Evolutionary conservation across 2,113 vertebrate genomes (phyloP), one percentile per base, ranked within the genome.

Genomic region (Rhabdomys dilectus): DNA sequence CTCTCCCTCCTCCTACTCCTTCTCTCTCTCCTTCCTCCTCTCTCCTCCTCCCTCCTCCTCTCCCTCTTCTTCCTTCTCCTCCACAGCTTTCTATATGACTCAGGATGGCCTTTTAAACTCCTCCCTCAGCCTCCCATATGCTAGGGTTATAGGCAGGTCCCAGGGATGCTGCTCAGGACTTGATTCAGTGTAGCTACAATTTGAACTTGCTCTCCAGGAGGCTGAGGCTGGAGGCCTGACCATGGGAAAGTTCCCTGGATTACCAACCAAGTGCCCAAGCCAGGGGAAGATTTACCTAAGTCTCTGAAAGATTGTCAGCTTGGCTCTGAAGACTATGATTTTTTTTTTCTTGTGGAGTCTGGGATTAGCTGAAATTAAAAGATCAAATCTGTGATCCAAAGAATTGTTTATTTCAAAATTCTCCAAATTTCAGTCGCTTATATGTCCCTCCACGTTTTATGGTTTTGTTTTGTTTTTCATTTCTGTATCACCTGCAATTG

Each of bases 101-200:
- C 45, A 87, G 70, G 36, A 16, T 76, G 70, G 9, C 56, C 80
- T 21, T 75, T 51, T 58, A 76, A 85, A 24, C 22, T 85, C 39
- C 6, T 53, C 7, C 39, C 72, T 64, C 9, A 39, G 22, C 17
- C 56, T 77, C 11, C 53, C 31, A 4, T 5, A 26, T 86, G 9
- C 53, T 86, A 36, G 36, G 24, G 51, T 62, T 75, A 75, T 13
- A 85, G 68, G 2, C 4, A 75, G 56, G 22, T 1, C 29, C 78
- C 62, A 84, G 93, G 34, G 68, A 42, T 93, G 42, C 82, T 94
- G 93, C 94, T 73, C 93, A 88, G 90, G 81, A 95, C 70, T 53
- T 26, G 16, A 64, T 78, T 56, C 60, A 29, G 60, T 75, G 26
- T 60, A 42, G 34, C 73, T 94, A 60, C 70, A 91, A 42, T 88